phyloP scores from a whole-genome alignment of 2,797 vertebrate genomes.

The Saguinus oedipus region DNA sequence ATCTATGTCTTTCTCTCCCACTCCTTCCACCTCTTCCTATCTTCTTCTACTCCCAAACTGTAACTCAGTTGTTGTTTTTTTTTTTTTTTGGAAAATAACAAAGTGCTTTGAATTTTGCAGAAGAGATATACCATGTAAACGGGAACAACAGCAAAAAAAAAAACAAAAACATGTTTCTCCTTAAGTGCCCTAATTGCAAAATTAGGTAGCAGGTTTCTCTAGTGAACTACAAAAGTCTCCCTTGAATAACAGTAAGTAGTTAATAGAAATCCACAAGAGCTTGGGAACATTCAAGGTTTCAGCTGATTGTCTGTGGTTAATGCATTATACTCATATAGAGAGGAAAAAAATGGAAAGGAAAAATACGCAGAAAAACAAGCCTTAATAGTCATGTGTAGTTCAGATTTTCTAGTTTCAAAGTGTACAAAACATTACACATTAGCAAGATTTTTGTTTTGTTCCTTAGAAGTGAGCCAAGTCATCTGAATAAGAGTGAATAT shows the following conservation, averaged over 20 bases:
- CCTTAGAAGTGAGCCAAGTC: neutral
- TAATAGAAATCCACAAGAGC: slow-evolving; percentile 26
- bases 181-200: neutral
- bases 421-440: neutral
- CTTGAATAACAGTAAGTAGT: slow-evolving; percentile 27
- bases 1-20: neutral
- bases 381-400: neutral
- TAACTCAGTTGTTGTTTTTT: slow-evolving; percentile 23
- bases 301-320: neutral
- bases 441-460: neutral
- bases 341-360: neutral
- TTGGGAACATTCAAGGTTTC: neutral
- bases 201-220: neutral
- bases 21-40: neutral
- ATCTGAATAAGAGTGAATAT: neutral
- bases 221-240: slow-evolving; percentile 42
- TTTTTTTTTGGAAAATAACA: neutral
- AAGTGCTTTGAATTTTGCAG: neutral
- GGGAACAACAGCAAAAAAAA: neutral
- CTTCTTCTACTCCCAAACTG: neutral
- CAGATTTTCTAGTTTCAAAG: neutral
- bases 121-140: neutral
- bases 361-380: neutral
- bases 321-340: neutral
- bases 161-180: slow-evolving; percentile 17